phyloP scores from a whole-genome alignment of 1,140 invertebrate species.

The Tetramorium alpestre region DNA sequence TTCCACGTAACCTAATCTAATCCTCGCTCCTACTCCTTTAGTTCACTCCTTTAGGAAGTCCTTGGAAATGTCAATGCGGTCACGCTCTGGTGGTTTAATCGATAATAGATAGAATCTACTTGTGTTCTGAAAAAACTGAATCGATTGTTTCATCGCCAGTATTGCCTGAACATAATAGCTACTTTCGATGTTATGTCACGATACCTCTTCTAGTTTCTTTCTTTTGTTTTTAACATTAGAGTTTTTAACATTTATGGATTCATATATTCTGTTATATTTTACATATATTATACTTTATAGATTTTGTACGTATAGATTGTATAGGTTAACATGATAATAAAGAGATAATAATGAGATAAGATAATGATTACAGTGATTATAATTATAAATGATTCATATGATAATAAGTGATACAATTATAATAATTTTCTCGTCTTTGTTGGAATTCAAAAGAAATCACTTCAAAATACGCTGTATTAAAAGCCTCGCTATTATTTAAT shows the following conservation, averaged over 20 bases:
- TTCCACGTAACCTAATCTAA: constrained; percentile 55
- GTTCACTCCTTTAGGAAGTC: constrained; percentile 53
- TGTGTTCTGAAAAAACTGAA: constrained; percentile 20
- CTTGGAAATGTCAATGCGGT: constrained; percentile 62
- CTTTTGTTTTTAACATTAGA: not conserved
- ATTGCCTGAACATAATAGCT: not conserved
- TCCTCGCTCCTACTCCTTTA: constrained; percentile 3
- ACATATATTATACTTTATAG: not conserved
- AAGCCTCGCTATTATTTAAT: not conserved
- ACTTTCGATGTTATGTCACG: not conserved
- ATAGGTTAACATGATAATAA: no score
- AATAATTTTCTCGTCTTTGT: not conserved
- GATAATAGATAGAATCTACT: constrained; percentile 36
- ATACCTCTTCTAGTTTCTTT: not conserved
- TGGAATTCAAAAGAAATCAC: not conserved
- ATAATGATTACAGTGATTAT: no score
- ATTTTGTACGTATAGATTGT: no score
- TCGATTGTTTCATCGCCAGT: constrained; percentile 37
- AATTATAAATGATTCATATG: not conserved
- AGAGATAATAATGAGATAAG: no score
- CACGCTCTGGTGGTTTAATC: constrained; percentile 51
- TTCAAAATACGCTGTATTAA: not conserved
- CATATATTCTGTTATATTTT: not conserved
- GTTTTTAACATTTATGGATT: not conserved
- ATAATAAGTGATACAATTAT: not conserved